Conservation (phyloP, 2,888 invertebrate species). For the Hemicrepidius hirtus region DNA sequence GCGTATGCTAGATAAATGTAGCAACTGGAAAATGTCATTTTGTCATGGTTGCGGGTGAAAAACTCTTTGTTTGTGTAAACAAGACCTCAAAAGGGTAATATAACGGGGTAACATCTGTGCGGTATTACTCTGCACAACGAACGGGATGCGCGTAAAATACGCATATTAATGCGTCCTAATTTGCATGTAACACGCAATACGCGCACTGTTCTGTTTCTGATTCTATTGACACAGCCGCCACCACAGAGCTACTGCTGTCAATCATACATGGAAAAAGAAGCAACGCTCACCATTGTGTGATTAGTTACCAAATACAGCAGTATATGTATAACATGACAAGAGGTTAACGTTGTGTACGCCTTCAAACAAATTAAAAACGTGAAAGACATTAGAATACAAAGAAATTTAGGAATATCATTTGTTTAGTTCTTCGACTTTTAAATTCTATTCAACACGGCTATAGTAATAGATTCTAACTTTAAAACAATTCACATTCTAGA, state of each 20-base stretch:
- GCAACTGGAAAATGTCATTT: conserved; percentile 34
- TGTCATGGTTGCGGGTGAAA: conserved; percentile 58
- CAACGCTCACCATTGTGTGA: conserved; percentile 26
- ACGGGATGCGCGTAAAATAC: conserved; percentile 69
- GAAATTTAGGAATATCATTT: conserved; percentile 6
- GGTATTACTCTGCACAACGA: conserved; percentile 63
- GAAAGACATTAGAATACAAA: conserved; percentile 35
- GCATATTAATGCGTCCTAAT: conserved; percentile 71
- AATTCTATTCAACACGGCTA: conserved; percentile 9
- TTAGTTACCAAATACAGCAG: conserved; percentile 36
- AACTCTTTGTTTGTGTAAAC: conserved; percentile 70
- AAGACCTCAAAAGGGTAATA: conserved; percentile 67
- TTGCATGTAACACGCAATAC: conserved; percentile 72
- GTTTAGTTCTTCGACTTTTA: conserved; percentile 20
- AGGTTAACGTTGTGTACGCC: conserved; percentile 29
- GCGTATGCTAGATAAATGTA: conserved; percentile 4
- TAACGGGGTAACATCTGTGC: conserved; percentile 65
- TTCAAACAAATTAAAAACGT: conserved; percentile 31
- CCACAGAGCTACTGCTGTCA: conserved; percentile 62
- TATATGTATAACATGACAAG: conserved; percentile 32
- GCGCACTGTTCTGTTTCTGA: conserved; percentile 55
- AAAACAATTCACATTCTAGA: too few species aligned
- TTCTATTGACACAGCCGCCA: conserved; percentile 71
- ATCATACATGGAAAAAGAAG: conserved; percentile 59
- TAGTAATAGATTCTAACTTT: not conserved